phyloP scores from a whole-genome alignment of 30 jellyfish, hydroid and myxozoan genomes.

The Cassiopea andromeda region DNA sequence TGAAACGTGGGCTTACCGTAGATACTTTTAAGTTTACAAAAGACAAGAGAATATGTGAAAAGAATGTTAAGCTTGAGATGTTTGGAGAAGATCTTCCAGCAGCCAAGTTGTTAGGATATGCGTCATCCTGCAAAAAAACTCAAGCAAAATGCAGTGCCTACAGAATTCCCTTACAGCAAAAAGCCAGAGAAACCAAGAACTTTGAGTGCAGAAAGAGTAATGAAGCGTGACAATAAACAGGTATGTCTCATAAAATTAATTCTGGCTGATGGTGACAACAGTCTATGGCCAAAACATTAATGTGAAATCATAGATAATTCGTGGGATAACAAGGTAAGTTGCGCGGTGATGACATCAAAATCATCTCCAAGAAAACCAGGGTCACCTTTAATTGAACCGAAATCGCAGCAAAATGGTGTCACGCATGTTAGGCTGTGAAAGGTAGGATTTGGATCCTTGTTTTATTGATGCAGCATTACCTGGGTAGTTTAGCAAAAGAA shows the following conservation, averaged over 20 bases:
- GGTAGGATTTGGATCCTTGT: conserved; percentile 9
- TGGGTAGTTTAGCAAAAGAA: conserved; percentile 14
- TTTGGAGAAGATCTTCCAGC: conserved; percentile 38
- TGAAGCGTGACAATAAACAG: neutral
- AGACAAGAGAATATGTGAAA: conserved; percentile 26
- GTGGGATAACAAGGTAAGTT: neutral
- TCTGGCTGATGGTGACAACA: neutral
- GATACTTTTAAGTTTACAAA: conserved; percentile 18
- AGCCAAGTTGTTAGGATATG: conserved; percentile 11
- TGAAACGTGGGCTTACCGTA: conserved; percentile 22
- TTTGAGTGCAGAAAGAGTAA: conserved; percentile 29
- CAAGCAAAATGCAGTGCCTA: conserved; percentile 30
- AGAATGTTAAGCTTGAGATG: conserved; percentile 34
- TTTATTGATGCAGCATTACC: conserved; percentile 17
- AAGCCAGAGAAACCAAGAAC: conserved; percentile 9
- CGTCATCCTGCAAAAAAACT: conserved; percentile 35
- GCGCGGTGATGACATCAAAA: conserved; percentile 36
- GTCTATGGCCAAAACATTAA: no score
- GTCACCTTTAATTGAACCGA: conserved; percentile 1
- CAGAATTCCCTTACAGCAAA: conserved; percentile 19
- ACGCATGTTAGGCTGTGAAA: neutral
- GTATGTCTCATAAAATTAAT: neutral
- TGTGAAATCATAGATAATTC: neutral
- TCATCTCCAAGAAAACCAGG: conserved; percentile 28
- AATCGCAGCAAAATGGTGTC: neutral